Evolutionary conservation across 2,888 invertebrate genomes (phyloP).

Genomic region (Meandrusa payeni): DNA sequence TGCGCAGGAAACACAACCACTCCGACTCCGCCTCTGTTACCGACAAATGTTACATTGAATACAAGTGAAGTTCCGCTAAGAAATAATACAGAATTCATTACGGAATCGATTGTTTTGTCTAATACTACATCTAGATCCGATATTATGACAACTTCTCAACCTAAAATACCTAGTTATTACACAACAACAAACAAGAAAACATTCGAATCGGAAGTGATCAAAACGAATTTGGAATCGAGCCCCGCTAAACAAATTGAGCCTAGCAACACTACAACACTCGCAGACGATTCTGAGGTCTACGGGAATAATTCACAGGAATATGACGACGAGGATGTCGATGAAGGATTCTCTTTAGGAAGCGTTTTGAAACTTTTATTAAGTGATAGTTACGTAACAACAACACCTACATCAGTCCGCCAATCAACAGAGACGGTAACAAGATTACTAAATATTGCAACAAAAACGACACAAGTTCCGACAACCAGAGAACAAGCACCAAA

Average conservation of each 20-base stretch:
- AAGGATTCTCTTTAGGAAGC: slow-evolving; percentile 82
- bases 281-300: slow-evolving; percentile 30
- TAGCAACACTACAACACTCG: slow-evolving; percentile 29
- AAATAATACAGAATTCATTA: slow-evolving; percentile 24
- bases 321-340: slow-evolving; percentile 66
- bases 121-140: not conserved
- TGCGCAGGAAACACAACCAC: slow-evolving; percentile 49
- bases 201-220: not conserved
- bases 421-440: slow-evolving; percentile 25
- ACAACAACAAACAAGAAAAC: not conserved
- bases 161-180: not conserved
- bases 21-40: slow-evolving; percentile 26
- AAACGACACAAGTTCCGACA: slow-evolving; percentile 24
- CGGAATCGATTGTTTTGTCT: not conserved
- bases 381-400: slow-evolving; percentile 63
- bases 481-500: slow-evolving; percentile 33
- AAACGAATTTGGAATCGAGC: not conserved
- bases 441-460: slow-evolving; percentile 25
- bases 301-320: slow-evolving; percentile 48
- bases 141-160: not conserved
- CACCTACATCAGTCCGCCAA: slow-evolving; percentile 35
- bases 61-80: slow-evolving; percentile 24
- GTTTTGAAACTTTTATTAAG: slow-evolving; percentile 82
- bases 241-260: slow-evolving; percentile 30
- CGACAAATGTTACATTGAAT: slow-evolving; percentile 30